Conservation (phyloP, 2,888 invertebrate genomes). For the Hesperia comma region DNA sequence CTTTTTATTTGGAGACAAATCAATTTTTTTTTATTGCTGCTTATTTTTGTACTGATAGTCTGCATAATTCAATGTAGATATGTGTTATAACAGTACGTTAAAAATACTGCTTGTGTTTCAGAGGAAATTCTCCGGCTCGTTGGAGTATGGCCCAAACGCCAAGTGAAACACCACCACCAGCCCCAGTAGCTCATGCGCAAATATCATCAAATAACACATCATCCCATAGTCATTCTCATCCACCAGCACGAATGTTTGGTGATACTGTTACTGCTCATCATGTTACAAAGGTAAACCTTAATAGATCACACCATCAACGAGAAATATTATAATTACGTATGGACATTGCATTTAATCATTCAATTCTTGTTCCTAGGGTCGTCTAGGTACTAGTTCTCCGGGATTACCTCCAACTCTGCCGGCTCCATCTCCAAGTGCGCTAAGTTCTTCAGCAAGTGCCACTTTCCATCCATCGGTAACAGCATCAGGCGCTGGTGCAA, state of each 20-base stretch:
- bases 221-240: slow-evolving; percentile 75
- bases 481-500: slow-evolving; percentile 65
- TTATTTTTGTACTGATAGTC: no score
- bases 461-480: slow-evolving; percentile 79
- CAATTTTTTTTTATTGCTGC: no score
- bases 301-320: no score
- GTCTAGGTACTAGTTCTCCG: slow-evolving; percentile 78
- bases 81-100: neutral
- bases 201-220: slow-evolving; percentile 62
- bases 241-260: slow-evolving; percentile 89
- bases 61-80: neutral
- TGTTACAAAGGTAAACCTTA: slow-evolving; percentile 68
- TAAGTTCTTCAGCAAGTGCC: slow-evolving; percentile 86
- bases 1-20: no score
- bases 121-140: slow-evolving; percentile 72
- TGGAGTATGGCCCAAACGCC: slow-evolving; percentile 77
- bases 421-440: slow-evolving; percentile 87
- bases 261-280: slow-evolving; percentile 85
- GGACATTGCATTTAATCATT: neutral
- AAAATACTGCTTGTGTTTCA: slow-evolving; percentile 33
- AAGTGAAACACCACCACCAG: slow-evolving; percentile 72
- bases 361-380: slow-evolving; percentile 57
- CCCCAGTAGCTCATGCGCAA: slow-evolving; percentile 75
- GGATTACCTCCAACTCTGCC: slow-evolving; percentile 89
- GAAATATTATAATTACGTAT: neutral